Conservation (phyloP, 2,113 vertebrate genomes). For the Sinocyclocheilus grahami region DNA sequence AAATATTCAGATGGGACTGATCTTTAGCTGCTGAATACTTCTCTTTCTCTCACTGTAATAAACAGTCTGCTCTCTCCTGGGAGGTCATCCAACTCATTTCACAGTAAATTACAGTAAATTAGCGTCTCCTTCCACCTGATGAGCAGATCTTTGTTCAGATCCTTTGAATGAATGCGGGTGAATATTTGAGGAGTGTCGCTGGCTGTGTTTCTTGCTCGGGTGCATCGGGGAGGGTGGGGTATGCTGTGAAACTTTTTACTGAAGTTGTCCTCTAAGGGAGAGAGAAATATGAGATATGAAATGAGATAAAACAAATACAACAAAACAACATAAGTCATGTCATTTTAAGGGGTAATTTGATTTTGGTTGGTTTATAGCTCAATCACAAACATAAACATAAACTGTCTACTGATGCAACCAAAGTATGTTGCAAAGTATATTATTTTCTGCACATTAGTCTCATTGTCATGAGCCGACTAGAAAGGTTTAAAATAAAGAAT, state of each 20-base stretch:
- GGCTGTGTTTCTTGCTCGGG: not conserved
- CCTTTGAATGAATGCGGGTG: not conserved
- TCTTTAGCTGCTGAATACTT: slow-evolving; percentile 5
- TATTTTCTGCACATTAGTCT: not conserved
- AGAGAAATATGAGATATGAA: not conserved
- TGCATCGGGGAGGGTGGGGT: not conserved
- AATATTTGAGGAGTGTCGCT: not conserved
- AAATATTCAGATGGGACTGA: slow-evolving; percentile 33
- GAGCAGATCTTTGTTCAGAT: slow-evolving; percentile 22
- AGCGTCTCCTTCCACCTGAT: slow-evolving; percentile 26
- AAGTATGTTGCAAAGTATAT: not conserved
- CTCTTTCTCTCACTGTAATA: slow-evolving; percentile 2
- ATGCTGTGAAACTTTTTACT: not conserved
- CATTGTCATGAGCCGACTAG: not conserved
- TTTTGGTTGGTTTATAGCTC: not conserved
- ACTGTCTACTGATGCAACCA: not conserved
- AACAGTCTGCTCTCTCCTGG: slow-evolving; percentile 9
- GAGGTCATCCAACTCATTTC: slow-evolving; percentile 47
- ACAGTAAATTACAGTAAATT: slow-evolving; percentile 44
- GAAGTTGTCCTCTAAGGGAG: not conserved
- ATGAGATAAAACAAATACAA: not conserved
- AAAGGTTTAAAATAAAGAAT: not conserved
- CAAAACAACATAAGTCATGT: not conserved
- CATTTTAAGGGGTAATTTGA: not conserved
- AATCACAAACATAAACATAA: not conserved